Base-by-base conservation (phyloP, 2,797 vertebrate genomes). In the Mormyrops attenuatus region DNA sequence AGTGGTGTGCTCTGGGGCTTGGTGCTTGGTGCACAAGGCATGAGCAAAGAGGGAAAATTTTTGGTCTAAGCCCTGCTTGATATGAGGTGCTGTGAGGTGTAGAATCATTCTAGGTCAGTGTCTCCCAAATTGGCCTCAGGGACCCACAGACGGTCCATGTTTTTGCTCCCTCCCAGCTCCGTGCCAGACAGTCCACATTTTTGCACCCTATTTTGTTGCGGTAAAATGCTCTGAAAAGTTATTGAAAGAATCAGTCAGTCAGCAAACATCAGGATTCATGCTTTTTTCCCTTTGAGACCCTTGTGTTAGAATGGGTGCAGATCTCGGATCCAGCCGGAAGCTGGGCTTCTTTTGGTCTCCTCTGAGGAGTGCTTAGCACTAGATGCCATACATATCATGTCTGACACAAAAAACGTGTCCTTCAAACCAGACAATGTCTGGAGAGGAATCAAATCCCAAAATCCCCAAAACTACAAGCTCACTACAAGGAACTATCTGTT, bases 371-470 rank as follows among this genome's bases (percentile, higher is more conserved):
- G 38, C 34, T 55, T 60, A 63, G 30, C 63, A 20, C 57, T 50
- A 3, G 9, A 22, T 3, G 30, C 9, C 34, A 3, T 15, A n/a
- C 47, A 34, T 55, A 69, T 60, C 49, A 87, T 87, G 60, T 87
- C 69, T 30, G 55, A 87, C 86, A 60, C 44, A 52, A 90, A 90
- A 86, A 77, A 49, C 38, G 22, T 44, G 47, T 85, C 38, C 52
- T 63, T 82, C 13, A 49, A 85, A 57, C 38, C 60, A 80, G 85
- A 90, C 53, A 88, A 89, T 88, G 53, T 89, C 85, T 84, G 88
- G 88, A 84, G 60, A 50, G 88, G 69, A 87, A 38, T 88, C 73
- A 89, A 89, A 88, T 87, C 85, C 89, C 50, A 17, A 50, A 87
- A 86, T n/a, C 77, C 77, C n/a, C 38, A 89, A 5, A 52, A 52